Percentiles rank a stretch among this genome's conserved stretches.
These are phyloP conservation scores for Phanerotoma sp. DNA, from an alignment of 2,888 invertebrate species.

Conservation along the genomic window DNA sequence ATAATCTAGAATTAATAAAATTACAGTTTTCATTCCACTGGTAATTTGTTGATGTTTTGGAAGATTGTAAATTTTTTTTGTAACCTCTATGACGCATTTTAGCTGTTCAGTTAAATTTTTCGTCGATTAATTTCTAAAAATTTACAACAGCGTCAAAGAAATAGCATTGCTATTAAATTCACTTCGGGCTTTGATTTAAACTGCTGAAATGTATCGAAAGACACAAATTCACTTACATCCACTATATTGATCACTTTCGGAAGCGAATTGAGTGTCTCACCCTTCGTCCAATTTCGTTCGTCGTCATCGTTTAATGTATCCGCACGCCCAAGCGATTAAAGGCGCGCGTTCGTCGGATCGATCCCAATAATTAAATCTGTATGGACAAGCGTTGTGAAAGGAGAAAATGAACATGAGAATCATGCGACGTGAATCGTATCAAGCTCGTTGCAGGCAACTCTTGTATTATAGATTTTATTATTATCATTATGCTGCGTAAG, in stretches of 20 bases:
- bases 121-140: too few species aligned
- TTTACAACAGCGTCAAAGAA: too few species aligned
- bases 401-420: constrained; percentile 26
- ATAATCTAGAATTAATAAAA: too few species aligned
- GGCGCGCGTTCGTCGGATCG: constrained; percentile 40
- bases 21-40: too few species aligned
- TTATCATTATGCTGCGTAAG: constrained; percentile 19
- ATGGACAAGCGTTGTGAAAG: constrained; percentile 25
- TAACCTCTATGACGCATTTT: too few species aligned
- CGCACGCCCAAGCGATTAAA: constrained; percentile 47
- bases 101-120: too few species aligned
- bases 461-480: constrained; percentile 24
- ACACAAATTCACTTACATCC: neutral
- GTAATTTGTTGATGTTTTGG: too few species aligned
- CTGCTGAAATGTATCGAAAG: too few species aligned
- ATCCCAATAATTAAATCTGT: constrained; percentile 50
- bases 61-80: too few species aligned
- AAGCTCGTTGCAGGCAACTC: constrained; percentile 14
- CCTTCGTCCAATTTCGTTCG: constrained; percentile 7
- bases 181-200: too few species aligned
- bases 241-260: constrained; percentile 23
- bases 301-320: neutral
- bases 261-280: neutral
- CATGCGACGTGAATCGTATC: constrained; percentile 26
- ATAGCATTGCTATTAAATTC: too few species aligned